Base-by-base conservation (phyloP, 1,140 invertebrate species). In the Drosophila persimilis region DNA sequence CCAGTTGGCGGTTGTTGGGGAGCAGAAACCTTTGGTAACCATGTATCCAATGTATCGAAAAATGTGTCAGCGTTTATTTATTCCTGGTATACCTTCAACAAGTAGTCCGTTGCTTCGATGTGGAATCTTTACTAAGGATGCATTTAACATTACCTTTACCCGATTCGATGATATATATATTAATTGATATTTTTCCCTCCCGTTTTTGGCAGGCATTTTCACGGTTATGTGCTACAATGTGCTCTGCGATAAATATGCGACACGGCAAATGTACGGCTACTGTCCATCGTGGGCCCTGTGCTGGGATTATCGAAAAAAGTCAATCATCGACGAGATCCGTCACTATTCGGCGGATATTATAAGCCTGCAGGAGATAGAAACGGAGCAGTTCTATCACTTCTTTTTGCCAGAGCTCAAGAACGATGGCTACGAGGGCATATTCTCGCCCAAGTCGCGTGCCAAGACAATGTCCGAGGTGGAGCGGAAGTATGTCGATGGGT, bases 161-260 rank as follows among this genome's bases (percentile, higher is more conserved):
- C 24, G 24, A 26, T 6, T 26, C 24, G 24, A 5, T 26, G 24
- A 26, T 26, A 6, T 26, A 5, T 31, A 31, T 31, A 35, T 39
- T 39, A 39, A 39, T 35, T 39, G 35, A 39, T 13, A 5, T 39
- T 13, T 39, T 13, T 13, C 35, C 11, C n/a, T 7, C 17, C 1
- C 6, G 69, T 69, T 77, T 56, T 78, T 92, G 91, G 2, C 92
- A 97, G 97, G 97, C 93, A 96, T 98, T 91, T 98, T 99, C 93
- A 99, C 98, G 54, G 98, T 99, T 65, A 99, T 99, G 97, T 99
- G 98, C 93, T 99, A 99, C 94, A 99, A 99, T 93, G 98, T 99
- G 56, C 94, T 99, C 58, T 99, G 99, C 93, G 98, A 99, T 93
- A 99, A 99, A 92, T 99, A 99, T 90, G 98, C 98, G 24, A 99